A percentile compares a stretch with the other conserved stretches of the same genome.
phyloP scores from a whole-genome alignment of 2,888 invertebrate genomes.

The Chrysopilus asiliformis region DNA sequence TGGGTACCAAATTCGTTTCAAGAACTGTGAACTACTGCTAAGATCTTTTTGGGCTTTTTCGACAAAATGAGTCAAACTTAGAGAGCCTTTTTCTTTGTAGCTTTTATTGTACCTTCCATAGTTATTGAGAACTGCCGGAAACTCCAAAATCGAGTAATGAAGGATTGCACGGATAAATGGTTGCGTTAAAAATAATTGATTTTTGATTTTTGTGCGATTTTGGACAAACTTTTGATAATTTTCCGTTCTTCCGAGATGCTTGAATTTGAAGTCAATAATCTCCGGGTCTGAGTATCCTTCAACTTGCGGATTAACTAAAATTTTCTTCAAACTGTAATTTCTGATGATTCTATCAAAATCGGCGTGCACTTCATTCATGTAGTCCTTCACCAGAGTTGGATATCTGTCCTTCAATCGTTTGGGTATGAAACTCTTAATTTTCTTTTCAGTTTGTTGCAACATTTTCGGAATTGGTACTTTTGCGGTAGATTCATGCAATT shows the following conservation, averaged over 20 bases:
- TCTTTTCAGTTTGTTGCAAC: constrained; percentile 45
- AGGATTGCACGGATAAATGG: constrained; percentile 44
- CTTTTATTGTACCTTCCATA: constrained; percentile 21
- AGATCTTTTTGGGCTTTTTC: constrained; percentile 25
- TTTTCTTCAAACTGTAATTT: constrained; percentile 47
- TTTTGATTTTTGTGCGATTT: constrained; percentile 42
- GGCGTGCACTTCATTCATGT: constrained; percentile 39
- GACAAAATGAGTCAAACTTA: constrained; percentile 20
- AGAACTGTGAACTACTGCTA: constrained; percentile 28
- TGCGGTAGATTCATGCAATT: constrained; percentile 44
- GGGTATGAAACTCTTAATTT: constrained; percentile 45
- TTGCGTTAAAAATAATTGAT: constrained; percentile 46
- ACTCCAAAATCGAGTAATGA: constrained; percentile 26
- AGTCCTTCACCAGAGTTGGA: constrained; percentile 37
- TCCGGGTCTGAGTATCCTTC: background rate
- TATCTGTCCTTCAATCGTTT: constrained; percentile 42
- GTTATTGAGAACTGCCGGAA: constrained; percentile 32
- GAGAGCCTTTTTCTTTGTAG: constrained; percentile 14
- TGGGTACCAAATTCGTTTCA: constrained; percentile 36
- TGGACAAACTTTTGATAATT: constrained; percentile 44
- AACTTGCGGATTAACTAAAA: constrained; percentile 46
- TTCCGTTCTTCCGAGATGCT: constrained; percentile 48
- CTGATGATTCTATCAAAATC: constrained; percentile 50
- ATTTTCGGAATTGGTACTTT: constrained; percentile 47
- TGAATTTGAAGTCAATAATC: constrained; percentile 33